These are phyloP conservation scores for Novumbra hubbsi DNA, from an alignment of 2,797 vertebrate species.

Conservation along the genomic window DNA sequence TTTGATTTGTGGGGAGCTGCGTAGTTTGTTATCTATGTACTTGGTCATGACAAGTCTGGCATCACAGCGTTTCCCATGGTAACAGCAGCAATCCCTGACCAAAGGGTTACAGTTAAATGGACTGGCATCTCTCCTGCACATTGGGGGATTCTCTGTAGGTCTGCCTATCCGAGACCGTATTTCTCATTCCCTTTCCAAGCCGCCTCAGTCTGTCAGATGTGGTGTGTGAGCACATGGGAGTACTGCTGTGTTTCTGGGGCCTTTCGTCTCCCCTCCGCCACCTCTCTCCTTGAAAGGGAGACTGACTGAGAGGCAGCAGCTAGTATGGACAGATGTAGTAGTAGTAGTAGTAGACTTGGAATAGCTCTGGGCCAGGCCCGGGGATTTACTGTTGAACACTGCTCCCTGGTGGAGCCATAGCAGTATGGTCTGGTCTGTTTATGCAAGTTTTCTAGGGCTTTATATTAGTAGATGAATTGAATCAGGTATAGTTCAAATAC, in stretches of 20 bases:
- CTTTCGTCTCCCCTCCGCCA: not conserved
- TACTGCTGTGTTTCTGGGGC: not conserved
- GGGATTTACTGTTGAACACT: slow-evolving; percentile 24
- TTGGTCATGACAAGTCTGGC: not conserved
- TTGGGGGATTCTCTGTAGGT: not conserved
- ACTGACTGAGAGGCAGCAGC: not conserved
- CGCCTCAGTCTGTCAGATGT: not conserved
- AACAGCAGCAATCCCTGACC: too few species aligned
- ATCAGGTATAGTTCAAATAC: too few species aligned
- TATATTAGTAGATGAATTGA: too few species aligned
- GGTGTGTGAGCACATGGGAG: slow-evolving; percentile 6
- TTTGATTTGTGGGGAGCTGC: too few species aligned
- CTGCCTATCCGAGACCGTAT: not conserved
- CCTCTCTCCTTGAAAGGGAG: not conserved
- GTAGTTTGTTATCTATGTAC: not conserved
- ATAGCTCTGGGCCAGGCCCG: slow-evolving; percentile 25
- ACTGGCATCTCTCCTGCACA: not conserved
- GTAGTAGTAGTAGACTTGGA: not conserved
- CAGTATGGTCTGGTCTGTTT: not conserved
- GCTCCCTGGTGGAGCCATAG: slow-evolving; percentile 31
- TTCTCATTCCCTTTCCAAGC: not conserved
- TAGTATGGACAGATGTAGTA: not conserved
- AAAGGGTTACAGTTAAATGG: too few species aligned
- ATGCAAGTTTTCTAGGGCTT: not conserved
- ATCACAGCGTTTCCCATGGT: not conserved